Percentiles rank a stretch among this genome's conserved stretches.
Conservation (phyloP, 1,140 invertebrate species). For the Cydia fagiglandana region DNA sequence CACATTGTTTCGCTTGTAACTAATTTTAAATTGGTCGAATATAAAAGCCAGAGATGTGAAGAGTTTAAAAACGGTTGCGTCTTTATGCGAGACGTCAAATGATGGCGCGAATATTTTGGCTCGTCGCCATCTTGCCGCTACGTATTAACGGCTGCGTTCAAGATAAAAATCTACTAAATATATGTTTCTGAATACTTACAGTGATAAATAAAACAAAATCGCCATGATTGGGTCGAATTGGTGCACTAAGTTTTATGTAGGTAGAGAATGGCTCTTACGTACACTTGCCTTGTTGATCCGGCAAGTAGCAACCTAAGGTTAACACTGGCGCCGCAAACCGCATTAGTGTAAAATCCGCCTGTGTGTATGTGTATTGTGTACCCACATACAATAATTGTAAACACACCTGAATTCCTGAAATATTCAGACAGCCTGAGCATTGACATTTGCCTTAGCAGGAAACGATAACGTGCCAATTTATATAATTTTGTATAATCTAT, state of each 20-base stretch:
- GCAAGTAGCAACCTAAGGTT: no score
- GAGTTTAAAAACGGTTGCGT: conserved; percentile 8
- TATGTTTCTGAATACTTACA: neutral
- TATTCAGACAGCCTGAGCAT: neutral
- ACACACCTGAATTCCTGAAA: neutral
- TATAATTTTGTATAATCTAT: conserved; percentile 6
- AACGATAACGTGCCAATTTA: conserved; percentile 17
- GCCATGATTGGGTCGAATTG: neutral
- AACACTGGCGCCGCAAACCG: no score
- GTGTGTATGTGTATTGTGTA: neutral
- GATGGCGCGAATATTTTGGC: conserved; percentile 58
- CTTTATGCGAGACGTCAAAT: conserved; percentile 50
- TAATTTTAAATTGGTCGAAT: conserved; percentile 7
- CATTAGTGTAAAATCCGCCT: no score
- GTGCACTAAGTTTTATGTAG: no score
- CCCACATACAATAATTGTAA: neutral
- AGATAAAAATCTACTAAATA: conserved; percentile 11
- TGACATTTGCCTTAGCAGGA: conserved; percentile 18
- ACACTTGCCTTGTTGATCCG: no score
- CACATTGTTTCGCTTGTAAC: neutral
- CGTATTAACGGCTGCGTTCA: conserved; percentile 36
- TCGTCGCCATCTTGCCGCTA: conserved; percentile 48
- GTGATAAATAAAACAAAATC: neutral
- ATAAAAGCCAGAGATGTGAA: conserved; percentile 14
- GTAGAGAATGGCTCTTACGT: no score